These are phyloP conservation scores for Campylomormyrus tamandua DNA, from an alignment of 2,113 vertebrate species.

Conservation along the genomic window DNA sequence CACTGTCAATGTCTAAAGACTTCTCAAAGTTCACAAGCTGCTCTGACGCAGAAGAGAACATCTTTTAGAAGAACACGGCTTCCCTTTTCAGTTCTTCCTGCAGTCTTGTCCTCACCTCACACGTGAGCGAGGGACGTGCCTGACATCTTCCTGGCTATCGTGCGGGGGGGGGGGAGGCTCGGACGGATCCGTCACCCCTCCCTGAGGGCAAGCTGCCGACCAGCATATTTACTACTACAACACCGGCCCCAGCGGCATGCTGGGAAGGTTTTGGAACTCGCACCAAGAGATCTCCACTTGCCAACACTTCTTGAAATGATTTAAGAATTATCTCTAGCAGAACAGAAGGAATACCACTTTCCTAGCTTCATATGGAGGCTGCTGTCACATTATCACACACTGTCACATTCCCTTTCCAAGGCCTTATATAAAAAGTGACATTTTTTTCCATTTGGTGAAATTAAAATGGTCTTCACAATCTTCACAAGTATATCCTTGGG, in stretches of 20 bases:
- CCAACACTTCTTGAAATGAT: conserved; percentile 36
- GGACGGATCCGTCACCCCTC: neutral
- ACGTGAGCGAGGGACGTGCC: neutral
- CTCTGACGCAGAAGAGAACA: conserved; percentile 8
- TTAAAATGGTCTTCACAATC: neutral
- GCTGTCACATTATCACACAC: neutral
- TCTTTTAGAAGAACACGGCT: conserved; percentile 45
- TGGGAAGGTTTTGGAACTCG: conserved; percentile 38
- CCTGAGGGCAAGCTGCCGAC: neutral
- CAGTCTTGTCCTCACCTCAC: neutral
- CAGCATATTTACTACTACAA: conserved; percentile 33
- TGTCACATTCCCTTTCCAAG: neutral
- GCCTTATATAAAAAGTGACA: conserved; percentile 36
- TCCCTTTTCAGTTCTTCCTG: conserved; percentile 26
- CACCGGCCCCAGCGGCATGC: conserved; percentile 24
- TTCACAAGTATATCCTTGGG: neutral
- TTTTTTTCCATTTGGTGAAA: conserved; percentile 46
- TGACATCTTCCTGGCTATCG: neutral
- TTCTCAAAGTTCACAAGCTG: conserved; percentile 44
- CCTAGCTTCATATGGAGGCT: conserved; percentile 9
- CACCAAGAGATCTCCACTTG: conserved; percentile 29
- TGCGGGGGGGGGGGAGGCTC: neutral
- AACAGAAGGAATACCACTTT: neutral
- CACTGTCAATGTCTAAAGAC: conserved; percentile 26
- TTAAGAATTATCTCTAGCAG: conserved; percentile 28